Base-by-base conservation (phyloP, 37 sponge, comb jelly and placozoan genomes). In the Axinella damicornis region DNA sequence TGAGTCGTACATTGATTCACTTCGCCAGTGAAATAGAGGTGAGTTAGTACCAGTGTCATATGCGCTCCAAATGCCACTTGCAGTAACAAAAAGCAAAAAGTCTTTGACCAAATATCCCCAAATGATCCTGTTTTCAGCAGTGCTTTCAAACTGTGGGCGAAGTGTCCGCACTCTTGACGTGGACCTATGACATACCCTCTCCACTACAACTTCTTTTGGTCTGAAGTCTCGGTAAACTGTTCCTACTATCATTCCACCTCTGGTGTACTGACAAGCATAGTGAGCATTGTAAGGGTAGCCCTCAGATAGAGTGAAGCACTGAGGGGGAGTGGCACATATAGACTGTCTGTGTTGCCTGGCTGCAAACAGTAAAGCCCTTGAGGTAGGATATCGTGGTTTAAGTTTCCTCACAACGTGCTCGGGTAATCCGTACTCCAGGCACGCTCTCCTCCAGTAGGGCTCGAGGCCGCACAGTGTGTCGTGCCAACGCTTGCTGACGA, bases 21-120 rank as follows among this genome's bases (percentile, higher is more conserved):
- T 46, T 33, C 52, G 28, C 83, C 83, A 88, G 0, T 37, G 54
- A 9, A 68, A 46, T 2, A 65, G 1, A 2, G 28, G 53, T 13
- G 55, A 22, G 18, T 38, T 28, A 14, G 1, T 59, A 20, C 30
- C 21, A 11, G 70, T 27, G 53, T 77, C 14, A 55, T 77, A 75
- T 21, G 70, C 58, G 31, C 71, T 81, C 89, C 89, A 88, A 5
- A 65, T 38, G 11, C 89, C 89, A 59, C 77, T 82, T 16, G 83
- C 89, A 59, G 81, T 76, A 30, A 62, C 89, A 36, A 41, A 70
- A 17, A 76, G 2, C 24, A 81, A 18, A 21, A 66, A 25, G 22
- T 82, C 46, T 0, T 35, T 2, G 28, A 41, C 4, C 52, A 81
- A 19, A 76, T 24, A 52, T 0, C n/a, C 64, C 83, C 83, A 88